Percentiles rank a stretch among this genome's conserved stretches.
Conservation (phyloP, 2,888 invertebrate genomes). For the Leistus spinibarbis region DNA sequence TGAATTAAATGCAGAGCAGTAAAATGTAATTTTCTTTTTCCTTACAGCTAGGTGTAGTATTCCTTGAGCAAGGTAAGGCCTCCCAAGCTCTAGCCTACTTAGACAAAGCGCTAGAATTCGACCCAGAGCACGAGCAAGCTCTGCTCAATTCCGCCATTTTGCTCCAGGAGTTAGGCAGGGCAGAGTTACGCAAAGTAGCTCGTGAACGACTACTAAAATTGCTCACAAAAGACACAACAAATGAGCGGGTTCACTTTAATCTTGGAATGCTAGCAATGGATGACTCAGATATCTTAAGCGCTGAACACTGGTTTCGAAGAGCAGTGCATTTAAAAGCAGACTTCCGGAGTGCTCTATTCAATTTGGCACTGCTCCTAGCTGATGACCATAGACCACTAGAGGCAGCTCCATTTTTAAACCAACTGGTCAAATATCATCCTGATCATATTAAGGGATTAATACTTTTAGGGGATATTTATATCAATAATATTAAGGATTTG, state of each 20-base stretch:
- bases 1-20: too few species aligned
- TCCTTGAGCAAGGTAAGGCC: constrained; percentile 89
- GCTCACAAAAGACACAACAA: constrained; percentile 75
- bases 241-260: constrained; percentile 93
- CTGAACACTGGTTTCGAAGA: constrained; percentile 85
- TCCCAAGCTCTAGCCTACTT: constrained; percentile 89
- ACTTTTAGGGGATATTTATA: constrained; percentile 92
- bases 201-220: constrained; percentile 81
- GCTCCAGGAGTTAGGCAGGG: constrained; percentile 86
- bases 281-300: constrained; percentile 84
- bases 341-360: constrained; percentile 93
- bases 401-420: constrained; percentile 90
- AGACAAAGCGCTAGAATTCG: constrained; percentile 89
- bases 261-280: constrained; percentile 97
- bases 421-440: constrained; percentile 87
- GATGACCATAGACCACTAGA: constrained; percentile 88
- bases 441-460: constrained; percentile 95
- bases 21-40: too few species aligned
- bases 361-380: constrained; percentile 86
- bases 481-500: constrained; percentile 92
- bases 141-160: constrained; percentile 93
- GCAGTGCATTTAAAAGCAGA: constrained; percentile 87
- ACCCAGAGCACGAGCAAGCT: constrained; percentile 95
- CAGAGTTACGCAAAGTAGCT: constrained; percentile 79
- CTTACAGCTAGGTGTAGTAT: constrained; percentile 89